Evolutionary conservation across 2,113 vertebrate genomes (phyloP).

Genomic region (Scalopus aquaticus): DNA sequence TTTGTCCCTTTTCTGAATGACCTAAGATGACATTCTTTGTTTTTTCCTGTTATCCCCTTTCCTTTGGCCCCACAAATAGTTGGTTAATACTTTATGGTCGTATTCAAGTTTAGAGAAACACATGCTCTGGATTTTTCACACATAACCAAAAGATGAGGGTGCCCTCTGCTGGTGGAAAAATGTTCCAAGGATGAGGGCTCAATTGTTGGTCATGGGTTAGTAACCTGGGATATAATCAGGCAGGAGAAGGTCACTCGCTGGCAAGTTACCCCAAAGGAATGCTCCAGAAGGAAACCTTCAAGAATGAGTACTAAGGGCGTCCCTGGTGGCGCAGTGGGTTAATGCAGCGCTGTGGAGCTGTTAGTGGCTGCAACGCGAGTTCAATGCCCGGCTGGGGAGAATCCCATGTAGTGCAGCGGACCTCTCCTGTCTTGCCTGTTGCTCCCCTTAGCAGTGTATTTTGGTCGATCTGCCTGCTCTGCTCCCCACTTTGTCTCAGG

Average conservation of each 20-base stretch:
- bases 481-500: too few species aligned
- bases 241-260: neutral
- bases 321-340: too few species aligned
- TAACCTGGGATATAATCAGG: rapidly evolving
- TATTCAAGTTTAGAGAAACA: slow-evolving; percentile 8
- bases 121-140: neutral
- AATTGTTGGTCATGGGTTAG: neutral
- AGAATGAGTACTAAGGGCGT: neutral
- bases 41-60: neutral
- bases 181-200: neutral
- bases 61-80: neutral
- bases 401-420: too few species aligned
- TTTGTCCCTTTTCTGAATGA: slow-evolving; percentile 11
- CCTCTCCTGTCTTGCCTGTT: too few species aligned
- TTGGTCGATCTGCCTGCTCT: too few species aligned
- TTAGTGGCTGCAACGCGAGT: too few species aligned
- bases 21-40: neutral
- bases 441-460: too few species aligned
- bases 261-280: neutral
- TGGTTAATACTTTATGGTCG: neutral
- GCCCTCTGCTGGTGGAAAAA: neutral
- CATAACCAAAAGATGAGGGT: neutral
- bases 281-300: neutral
- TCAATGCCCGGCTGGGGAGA: too few species aligned
- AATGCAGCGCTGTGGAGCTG: too few species aligned